phyloP scores from a whole-genome alignment of 2,888 invertebrate genomes.

The Epinotia demarniana region DNA sequence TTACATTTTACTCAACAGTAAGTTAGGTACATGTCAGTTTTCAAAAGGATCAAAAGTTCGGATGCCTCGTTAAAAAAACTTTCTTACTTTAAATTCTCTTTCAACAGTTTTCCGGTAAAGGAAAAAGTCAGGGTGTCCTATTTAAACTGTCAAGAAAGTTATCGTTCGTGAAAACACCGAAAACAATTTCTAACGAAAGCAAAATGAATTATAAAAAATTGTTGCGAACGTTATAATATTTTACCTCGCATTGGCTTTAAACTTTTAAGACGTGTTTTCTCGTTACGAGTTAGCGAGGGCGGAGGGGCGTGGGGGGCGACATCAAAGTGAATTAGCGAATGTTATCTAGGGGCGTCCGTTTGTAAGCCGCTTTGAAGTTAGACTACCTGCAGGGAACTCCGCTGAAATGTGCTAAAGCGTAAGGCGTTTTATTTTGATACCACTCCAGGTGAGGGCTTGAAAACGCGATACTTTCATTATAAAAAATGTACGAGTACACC shows the following conservation, averaged over 20 bases:
- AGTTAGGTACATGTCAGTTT: conserved; percentile 17
- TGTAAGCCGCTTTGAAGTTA: conserved; percentile 82
- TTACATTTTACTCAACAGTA: conserved; percentile 1
- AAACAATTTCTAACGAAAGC: conserved; percentile 67
- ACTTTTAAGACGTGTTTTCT: conserved; percentile 80
- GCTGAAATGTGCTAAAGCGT: conserved; percentile 71
- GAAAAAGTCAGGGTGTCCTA: conserved; percentile 25
- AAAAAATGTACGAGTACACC: conserved; percentile 47
- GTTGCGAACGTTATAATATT: conserved; percentile 74
- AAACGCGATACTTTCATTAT: conserved; percentile 48
- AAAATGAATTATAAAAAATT: conserved; percentile 70
- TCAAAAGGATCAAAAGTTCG: conserved; percentile 26
- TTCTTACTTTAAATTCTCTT: conserved; percentile 28
- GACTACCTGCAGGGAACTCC: conserved; percentile 73
- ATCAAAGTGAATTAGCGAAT: conserved; percentile 84
- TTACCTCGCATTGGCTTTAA: conserved; percentile 72
- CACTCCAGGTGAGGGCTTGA: conserved; percentile 52
- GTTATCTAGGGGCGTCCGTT: conserved; percentile 83
- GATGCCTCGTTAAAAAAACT: conserved; percentile 34
- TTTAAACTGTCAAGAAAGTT: conserved; percentile 53
- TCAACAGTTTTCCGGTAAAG: conserved; percentile 9
- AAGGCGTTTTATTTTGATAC: conserved; percentile 70
- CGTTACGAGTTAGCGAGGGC: conserved; percentile 63
- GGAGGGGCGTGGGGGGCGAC: conserved; percentile 65
- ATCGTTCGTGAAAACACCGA: conserved; percentile 58